Conservation (phyloP, 2,113 vertebrate species). For the Myodes glareolus region DNA sequence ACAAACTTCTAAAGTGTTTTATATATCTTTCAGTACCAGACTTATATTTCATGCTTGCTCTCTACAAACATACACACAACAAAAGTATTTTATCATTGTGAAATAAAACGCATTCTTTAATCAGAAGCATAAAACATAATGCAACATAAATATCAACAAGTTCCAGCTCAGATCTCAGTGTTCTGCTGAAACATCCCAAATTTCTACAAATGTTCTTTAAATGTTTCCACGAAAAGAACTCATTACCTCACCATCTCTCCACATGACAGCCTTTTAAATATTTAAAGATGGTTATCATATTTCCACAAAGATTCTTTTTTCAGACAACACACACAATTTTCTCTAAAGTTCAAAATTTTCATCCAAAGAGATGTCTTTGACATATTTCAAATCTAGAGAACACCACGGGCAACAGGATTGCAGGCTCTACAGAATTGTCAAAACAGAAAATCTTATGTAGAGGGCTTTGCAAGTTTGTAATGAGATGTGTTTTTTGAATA, state of each 20-base stretch:
- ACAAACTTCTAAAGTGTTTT: too few relatives aligned
- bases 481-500: background rate
- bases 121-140: background rate
- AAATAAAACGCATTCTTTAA: background rate
- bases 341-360: slow-evolving; percentile 17
- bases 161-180: background rate
- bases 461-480: background rate
- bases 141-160: background rate
- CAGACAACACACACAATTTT: background rate
- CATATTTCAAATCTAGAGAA: slow-evolving; percentile 11
- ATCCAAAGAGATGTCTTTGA: slow-evolving; percentile 10
- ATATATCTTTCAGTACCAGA: background rate
- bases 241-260: background rate
- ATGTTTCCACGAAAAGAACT: background rate
- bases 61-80: background rate
- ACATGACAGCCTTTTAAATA: slow-evolving; percentile 12
- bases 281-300: slow-evolving; percentile 2
- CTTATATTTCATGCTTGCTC: background rate
- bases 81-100: background rate
- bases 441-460: background rate
- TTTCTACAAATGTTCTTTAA: slow-evolving; percentile 1
- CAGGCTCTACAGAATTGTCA: background rate
- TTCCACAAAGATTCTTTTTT: background rate
- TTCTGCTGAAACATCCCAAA: background rate
- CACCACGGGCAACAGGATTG: background rate